phyloP scores from a whole-genome alignment of 2,113 vertebrate species.

The Corynorhinus townsendii region DNA sequence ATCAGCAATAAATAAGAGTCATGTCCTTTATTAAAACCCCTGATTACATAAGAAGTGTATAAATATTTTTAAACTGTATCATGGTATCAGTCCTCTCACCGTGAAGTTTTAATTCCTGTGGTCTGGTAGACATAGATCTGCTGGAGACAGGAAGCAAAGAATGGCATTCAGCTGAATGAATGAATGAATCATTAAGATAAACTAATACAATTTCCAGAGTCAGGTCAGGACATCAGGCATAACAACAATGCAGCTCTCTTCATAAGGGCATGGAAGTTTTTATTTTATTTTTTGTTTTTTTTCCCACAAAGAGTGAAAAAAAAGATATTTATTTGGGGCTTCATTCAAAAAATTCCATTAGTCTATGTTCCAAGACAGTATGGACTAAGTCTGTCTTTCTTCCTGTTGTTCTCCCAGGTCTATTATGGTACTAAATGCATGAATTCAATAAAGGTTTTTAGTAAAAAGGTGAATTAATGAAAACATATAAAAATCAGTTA shows the following conservation, averaged over 20 bases:
- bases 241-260: slow-evolving; percentile 63
- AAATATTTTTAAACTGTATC: slow-evolving; percentile 71
- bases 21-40: slow-evolving; percentile 69
- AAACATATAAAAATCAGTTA: slow-evolving; percentile 16
- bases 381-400: background rate
- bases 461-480: background rate
- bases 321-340: slow-evolving; percentile 32
- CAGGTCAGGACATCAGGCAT: slow-evolving; percentile 64
- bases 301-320: slow-evolving; percentile 47
- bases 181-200: slow-evolving; percentile 71
- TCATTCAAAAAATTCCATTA: slow-evolving; percentile 60
- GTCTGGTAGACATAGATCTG: slow-evolving; percentile 58
- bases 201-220: slow-evolving; percentile 67
- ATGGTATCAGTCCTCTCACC: slow-evolving; percentile 66
- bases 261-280: slow-evolving; percentile 44
- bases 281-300: background rate
- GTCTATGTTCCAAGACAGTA: slow-evolving; percentile 14
- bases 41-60: slow-evolving; percentile 61
- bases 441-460: slow-evolving; percentile 26
- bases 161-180: slow-evolving; percentile 65
- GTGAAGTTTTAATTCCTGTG: slow-evolving; percentile 61
- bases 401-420: background rate
- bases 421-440: background rate
- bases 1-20: slow-evolving; percentile 52
- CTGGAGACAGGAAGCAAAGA: slow-evolving; percentile 71